Base-by-base conservation (phyloP, 2,113 vertebrate genomes). In the Muscicapa adusta region DNA sequence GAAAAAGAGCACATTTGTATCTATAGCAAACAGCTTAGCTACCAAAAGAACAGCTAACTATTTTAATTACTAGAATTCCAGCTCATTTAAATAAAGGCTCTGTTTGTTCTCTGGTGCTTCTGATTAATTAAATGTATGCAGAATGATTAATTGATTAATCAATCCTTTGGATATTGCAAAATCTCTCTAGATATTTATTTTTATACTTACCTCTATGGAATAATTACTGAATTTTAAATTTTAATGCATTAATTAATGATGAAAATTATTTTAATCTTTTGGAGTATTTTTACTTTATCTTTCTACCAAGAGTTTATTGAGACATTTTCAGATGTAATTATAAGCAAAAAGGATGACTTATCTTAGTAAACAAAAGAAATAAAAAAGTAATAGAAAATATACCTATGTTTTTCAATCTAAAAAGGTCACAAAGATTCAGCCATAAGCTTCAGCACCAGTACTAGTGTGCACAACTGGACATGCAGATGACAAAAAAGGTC, bases 141-240 rank as follows among this genome's bases (percentile, higher is more conserved):
- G 70, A 71, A 94, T 92, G 56, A 91, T 96, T 93, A 96, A 96
- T 63, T 92, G 65, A 89, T 95, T 91, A 94, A 94, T 93, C 66
- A 95, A 80, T 93, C 96, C 78, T 90, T 96, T 95, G 74, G 19
- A 70, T 94, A 88, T 51, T 93, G 14, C 58, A 72, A 50, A 42
- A 12, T 73, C 12, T 73, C 29, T 93, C 45, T 1, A 1, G 77
- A 86, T 91, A 89, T 93, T 87, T 81, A 76, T 77, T 95, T 92
- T 92, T 68, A 61, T 74, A 43, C 31, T 91, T 71, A 94, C 91
- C 75, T 95, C 65, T 24, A 34, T 77, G 9, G 31, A 85, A 61
- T 92, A 90, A 89, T 94, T 26, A 90, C 8, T 68, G 83, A 29
- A 81, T 75, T 83, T 95, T 43, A 70, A 87, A 94, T 93, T 92